Base-by-base conservation (phyloP, 2,113 vertebrate species). In the Ramphastos sulfuratus region DNA sequence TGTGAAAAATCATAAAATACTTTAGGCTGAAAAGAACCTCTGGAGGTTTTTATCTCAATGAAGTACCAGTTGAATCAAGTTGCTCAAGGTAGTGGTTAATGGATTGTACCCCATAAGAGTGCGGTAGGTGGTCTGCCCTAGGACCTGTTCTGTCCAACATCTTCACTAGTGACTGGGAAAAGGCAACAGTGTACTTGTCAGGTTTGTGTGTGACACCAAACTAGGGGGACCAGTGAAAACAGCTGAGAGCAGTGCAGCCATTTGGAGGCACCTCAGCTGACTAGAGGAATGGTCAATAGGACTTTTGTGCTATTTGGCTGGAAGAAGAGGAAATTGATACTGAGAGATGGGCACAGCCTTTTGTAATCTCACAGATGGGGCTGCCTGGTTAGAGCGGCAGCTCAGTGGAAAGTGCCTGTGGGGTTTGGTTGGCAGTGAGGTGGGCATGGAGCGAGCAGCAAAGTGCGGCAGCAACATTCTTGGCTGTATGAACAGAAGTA, bases 401-500 rank as follows among this genome's bases (percentile, higher is more conserved):
- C 37, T 70, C 24, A 17, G 6, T 1, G 2, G 24, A 52, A 27
- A 17, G 23, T 5, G 11, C 42, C 14, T 20, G 4, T 42, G 15
- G 64, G 30, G 10, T 48, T 25, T 60, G 44, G 37, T 6, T 46
- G 46, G 54, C 31, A 17, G 25, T 2, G 33, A 64, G 52, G 17
- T 78, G 59, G 52, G 30, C 3, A 20, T 18, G 16, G 52, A n/a
- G 67, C 1, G 15, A 54, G 37, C 55, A 39, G 44, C 11, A 21
- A 58, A 16, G 56, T 39, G 55, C 0, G 2, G 19, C 52, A 72
- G 7, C 7, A 7, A 3, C 8, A 24, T 44, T 46, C 67, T 35
- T 30, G n/a, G n/a, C 66, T 50, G 10, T 18, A 50, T 0, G 0
- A 67, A 56, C 5, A 31, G n/a, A 7, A 44, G 48, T 7, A 42